Percentiles rank a stretch among this genome's conserved stretches.
These are phyloP conservation scores for Drosophila ercepeae DNA, from an alignment of 1,140 invertebrate species.

Conservation along the genomic window DNA sequence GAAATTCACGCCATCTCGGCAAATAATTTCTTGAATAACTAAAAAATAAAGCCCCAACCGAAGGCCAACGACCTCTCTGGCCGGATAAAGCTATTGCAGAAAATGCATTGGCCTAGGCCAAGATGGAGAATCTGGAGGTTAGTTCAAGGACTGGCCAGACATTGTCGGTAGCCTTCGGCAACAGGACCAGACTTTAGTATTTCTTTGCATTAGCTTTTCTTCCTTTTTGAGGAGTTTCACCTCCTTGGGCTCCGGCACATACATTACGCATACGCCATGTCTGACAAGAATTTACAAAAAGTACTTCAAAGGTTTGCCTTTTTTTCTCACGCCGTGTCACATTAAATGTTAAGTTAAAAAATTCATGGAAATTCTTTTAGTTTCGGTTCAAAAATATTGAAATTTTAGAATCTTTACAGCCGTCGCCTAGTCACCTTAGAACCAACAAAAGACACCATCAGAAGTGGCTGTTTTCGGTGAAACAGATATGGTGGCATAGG, in stretches of 20 bases:
- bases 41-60: slow-evolving; percentile 2
- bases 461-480: not conserved
- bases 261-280: slow-evolving; percentile 58
- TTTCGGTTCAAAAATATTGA: too few species aligned
- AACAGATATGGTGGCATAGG: slow-evolving; percentile 15
- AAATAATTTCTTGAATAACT: slow-evolving; percentile 25
- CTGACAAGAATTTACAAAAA: not conserved
- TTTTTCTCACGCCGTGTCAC: too few species aligned
- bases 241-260: slow-evolving; percentile 7
- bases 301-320: not conserved
- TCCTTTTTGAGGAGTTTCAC: slow-evolving; percentile 44
- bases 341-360: too few species aligned
- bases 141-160: slow-evolving; percentile 47
- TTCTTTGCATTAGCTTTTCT: slow-evolving; percentile 11
- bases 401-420: too few species aligned
- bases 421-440: not conserved
- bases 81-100: slow-evolving; percentile 16
- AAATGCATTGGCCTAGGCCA: slow-evolving; percentile 23
- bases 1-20: slow-evolving; percentile 29
- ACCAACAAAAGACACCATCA: not conserved
- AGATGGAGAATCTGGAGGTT: slow-evolving; percentile 26
- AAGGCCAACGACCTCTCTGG: slow-evolving; percentile 20
- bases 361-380: too few species aligned
- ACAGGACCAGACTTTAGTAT: slow-evolving; percentile 26
- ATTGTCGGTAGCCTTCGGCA: slow-evolving; percentile 33